Conservation (phyloP, 2,113 vertebrate species). For the Naja naja region DNA sequence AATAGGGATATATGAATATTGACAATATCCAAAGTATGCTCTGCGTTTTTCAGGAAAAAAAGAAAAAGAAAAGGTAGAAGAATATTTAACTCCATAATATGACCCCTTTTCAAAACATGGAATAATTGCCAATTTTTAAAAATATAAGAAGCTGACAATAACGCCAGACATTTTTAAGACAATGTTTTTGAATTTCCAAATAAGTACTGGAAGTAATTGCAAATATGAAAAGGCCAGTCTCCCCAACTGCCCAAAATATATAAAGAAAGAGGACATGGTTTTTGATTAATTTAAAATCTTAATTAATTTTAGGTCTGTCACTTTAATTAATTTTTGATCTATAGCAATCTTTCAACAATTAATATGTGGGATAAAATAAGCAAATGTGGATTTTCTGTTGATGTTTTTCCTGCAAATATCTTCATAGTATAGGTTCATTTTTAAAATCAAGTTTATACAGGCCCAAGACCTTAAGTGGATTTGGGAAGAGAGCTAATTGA, state of each 20-base stretch:
- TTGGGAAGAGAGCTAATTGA: not conserved
- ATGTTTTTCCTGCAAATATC: not conserved
- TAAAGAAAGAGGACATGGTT: not conserved
- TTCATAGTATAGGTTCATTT: not conserved
- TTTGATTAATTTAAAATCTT: not conserved
- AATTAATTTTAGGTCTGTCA: not conserved
- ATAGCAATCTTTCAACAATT: not conserved
- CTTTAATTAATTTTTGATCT: not conserved
- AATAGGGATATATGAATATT: not conserved
- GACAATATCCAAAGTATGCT: not conserved
- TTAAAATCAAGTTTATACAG: not conserved
- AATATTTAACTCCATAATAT: not conserved
- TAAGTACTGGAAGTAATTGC: not conserved
- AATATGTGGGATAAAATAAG: not conserved
- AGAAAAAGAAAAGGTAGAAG: not conserved
- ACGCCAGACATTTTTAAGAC: not conserved
- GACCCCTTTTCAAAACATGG: not conserved
- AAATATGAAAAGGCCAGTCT: not conserved
- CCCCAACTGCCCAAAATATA: not conserved
- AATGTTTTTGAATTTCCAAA: not conserved
- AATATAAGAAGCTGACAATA: not conserved
- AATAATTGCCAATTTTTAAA: not conserved
- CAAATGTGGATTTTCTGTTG: not conserved
- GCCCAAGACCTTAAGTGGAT: not conserved
- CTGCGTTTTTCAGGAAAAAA: not conserved